Conservation (phyloP, 2,797 vertebrate species). For the Avahi laniger region DNA sequence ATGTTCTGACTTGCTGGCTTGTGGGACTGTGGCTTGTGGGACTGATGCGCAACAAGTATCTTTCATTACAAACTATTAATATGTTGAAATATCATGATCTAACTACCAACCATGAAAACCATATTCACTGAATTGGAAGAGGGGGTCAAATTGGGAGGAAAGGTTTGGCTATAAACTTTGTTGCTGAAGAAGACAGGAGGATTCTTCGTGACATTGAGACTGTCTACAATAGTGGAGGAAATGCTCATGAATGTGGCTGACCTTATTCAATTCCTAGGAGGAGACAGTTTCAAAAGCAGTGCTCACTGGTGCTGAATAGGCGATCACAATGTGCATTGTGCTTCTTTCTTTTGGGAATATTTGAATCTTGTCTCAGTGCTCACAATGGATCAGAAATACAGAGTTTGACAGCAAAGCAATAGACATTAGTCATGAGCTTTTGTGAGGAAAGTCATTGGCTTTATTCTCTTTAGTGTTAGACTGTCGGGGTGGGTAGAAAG, state of each 20-base stretch:
- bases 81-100: neutral
- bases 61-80: neutral
- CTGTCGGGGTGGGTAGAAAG: neutral
- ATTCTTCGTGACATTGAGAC: neutral
- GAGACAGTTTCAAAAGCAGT: neutral
- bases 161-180: neutral
- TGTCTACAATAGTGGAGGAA: neutral
- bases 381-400: neutral
- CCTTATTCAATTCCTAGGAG: neutral
- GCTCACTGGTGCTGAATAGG: neutral
- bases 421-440: neutral
- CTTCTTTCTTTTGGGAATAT: neutral
- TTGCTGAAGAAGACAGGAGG: neutral
- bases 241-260: neutral
- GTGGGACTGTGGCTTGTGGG: neutral
- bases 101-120: neutral
- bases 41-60: neutral
- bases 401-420: neutral
- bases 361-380: neutral
- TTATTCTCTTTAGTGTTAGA: neutral
- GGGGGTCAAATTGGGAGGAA: neutral
- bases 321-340: neutral
- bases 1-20: neutral
- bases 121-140: neutral
- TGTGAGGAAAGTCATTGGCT: neutral